Conservation (phyloP, 92 coral and sea anemone species). For the Actinostola sp. region DNA sequence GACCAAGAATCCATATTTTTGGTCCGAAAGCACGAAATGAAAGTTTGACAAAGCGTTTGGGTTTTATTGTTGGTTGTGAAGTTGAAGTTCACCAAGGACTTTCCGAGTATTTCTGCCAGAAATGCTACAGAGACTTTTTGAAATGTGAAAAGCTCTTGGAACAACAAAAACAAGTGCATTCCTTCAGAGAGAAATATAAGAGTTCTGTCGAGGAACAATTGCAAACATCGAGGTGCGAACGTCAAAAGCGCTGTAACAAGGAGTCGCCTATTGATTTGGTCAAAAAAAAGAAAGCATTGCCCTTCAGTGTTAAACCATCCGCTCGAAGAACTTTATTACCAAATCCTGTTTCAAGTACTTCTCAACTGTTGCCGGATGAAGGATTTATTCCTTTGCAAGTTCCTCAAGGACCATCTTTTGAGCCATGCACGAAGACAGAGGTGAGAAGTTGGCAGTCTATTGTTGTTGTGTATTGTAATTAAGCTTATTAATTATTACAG, state of each 20-base stretch:
- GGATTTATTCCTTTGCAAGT: not conserved
- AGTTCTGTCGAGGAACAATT: not conserved
- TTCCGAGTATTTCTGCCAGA: slow-evolving; percentile 14
- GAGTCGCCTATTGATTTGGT: not conserved
- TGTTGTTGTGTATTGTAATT: not conserved
- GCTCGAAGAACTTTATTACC: not conserved
- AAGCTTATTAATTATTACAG: not conserved
- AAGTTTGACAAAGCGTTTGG: not conserved
- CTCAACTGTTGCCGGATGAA: not conserved
- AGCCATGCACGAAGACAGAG: not conserved
- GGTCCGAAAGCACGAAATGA: slow-evolving; percentile 24
- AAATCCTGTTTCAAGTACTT: not conserved
- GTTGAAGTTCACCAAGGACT: not conserved
- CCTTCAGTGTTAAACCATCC: not conserved
- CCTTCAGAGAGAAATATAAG: not conserved
- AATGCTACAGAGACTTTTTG: not conserved
- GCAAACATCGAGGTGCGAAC: not conserved
- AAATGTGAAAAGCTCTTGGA: not conserved
- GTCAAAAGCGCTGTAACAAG: slow-evolving; percentile 2
- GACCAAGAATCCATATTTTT: slow-evolving; percentile 40
- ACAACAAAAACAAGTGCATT: not conserved
- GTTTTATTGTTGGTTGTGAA: slow-evolving; percentile 1
- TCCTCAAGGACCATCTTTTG: not conserved
- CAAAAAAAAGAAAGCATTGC: not conserved
- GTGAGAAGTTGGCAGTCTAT: slow-evolving; percentile 1